These are phyloP conservation scores for Pomatorhinus ruficollis DNA, from an alignment of 2,113 vertebrate species.

Conservation along the genomic window DNA sequence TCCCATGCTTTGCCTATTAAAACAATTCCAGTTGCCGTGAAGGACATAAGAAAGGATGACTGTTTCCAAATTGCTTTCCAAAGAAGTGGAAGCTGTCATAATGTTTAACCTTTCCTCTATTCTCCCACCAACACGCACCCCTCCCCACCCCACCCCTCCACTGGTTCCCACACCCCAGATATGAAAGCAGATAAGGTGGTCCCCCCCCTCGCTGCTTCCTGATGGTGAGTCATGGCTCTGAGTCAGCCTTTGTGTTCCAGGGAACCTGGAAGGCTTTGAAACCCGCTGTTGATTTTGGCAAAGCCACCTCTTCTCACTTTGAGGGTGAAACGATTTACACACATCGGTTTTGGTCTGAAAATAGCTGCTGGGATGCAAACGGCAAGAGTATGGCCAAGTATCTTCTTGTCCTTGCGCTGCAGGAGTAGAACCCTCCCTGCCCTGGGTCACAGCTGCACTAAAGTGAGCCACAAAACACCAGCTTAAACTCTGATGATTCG, in stretches of 20 bases:
- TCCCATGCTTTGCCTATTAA: background rate
- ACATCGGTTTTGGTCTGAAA: slow-evolving; percentile 54
- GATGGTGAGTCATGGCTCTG: slow-evolving; percentile 75
- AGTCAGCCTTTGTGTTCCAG: slow-evolving; percentile 80
- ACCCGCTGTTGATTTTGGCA: slow-evolving; percentile 74
- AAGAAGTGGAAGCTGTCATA: slow-evolving; percentile 29
- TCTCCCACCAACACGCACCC: background rate
- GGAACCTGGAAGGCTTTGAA: slow-evolving; percentile 78
- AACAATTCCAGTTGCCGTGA: background rate
- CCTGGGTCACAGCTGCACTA: background rate
- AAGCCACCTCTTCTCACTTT: slow-evolving; percentile 25
- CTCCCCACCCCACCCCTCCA: background rate
- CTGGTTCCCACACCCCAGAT: slow-evolving; percentile 76
- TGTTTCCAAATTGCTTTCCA: slow-evolving; percentile 8
- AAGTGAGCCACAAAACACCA: background rate
- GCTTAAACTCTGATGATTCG: background rate
- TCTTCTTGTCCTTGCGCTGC: background rate
- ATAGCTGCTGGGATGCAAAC: slow-evolving; percentile 46
- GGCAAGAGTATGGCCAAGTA: background rate
- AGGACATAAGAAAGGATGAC: background rate
- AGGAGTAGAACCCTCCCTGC: background rate
- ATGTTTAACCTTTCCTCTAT: slow-evolving; percentile 54
- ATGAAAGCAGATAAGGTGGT: slow-evolving; percentile 68
- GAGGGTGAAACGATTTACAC: slow-evolving; percentile 66
- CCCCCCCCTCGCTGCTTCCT: slow-evolving; percentile 70